phyloP scores from a whole-genome alignment of 2,888 invertebrate species.

The Artemia sinica region DNA sequence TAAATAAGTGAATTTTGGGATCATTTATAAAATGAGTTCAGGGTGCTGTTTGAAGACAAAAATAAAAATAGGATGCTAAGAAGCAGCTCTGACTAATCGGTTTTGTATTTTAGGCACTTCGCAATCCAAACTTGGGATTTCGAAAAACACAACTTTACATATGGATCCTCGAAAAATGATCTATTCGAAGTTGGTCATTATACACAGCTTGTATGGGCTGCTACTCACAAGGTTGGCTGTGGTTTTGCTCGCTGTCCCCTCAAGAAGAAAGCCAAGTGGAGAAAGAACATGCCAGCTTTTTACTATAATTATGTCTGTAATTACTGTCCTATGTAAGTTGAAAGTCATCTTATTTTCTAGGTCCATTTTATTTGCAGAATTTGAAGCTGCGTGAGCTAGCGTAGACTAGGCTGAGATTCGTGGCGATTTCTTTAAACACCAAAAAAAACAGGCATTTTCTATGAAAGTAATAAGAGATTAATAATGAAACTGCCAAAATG shows the following conservation, averaged over 20 bases:
- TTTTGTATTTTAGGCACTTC: slow-evolving; percentile 45
- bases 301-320: slow-evolving; percentile 68
- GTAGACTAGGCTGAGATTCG: background rate
- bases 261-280: slow-evolving; percentile 19
- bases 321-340: slow-evolving; percentile 60
- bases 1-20: too few species aligned
- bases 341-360: background rate
- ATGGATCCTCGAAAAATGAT: slow-evolving; percentile 43
- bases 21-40: too few species aligned
- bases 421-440: background rate
- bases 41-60: too few species aligned
- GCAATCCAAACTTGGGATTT: slow-evolving; percentile 59
- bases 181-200: slow-evolving; percentile 53
- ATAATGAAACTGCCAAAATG: background rate
- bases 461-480: background rate
- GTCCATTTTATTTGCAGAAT: background rate
- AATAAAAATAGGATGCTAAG: too few species aligned
- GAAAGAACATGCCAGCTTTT: slow-evolving; percentile 28
- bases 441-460: background rate
- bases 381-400: background rate
- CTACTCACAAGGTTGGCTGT: slow-evolving; percentile 56
- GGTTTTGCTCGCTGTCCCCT: slow-evolving; percentile 46
- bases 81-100: background rate
- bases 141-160: slow-evolving; percentile 54
- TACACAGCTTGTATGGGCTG: slow-evolving; percentile 66